Percentiles rank a stretch among this genome's conserved stretches.
phyloP scores from a whole-genome alignment of 1,140 invertebrate species.

The Battus philenor region DNA sequence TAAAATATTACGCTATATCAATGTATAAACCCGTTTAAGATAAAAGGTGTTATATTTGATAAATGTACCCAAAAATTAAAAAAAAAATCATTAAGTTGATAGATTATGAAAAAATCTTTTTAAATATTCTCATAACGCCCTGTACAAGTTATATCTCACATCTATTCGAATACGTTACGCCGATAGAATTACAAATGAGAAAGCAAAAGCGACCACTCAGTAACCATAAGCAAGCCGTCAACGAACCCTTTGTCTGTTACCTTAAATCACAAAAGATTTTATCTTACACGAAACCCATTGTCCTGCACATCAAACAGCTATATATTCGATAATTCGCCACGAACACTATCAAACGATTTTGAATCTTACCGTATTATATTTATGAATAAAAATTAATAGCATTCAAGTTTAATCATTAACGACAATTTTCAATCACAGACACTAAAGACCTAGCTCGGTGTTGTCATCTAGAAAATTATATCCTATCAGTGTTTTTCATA shows the following conservation, averaged over 20 bases:
- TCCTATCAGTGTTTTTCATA: conserved; percentile 27
- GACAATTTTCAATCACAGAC: conserved; percentile 44
- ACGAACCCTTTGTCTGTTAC: neutral
- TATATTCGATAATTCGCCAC: conserved; percentile 24
- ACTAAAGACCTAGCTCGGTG: conserved; percentile 26
- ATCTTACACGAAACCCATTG: conserved; percentile 26
- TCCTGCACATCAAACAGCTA: conserved; percentile 35
- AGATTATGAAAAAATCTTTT: too few species aligned
- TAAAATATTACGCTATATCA: too few species aligned
- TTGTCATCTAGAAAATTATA: conserved; percentile 50
- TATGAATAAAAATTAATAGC: conserved; percentile 21
- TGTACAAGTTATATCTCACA: too few species aligned
- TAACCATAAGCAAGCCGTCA: conserved; percentile 14
- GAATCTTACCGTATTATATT: conserved; percentile 15
- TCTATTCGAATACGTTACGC: neutral
- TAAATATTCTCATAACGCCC: too few species aligned
- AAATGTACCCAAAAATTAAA: too few species aligned
- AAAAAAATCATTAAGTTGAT: too few species aligned
- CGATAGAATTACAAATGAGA: conserved; percentile 1
- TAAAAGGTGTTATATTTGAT: too few species aligned
- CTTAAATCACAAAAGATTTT: conserved; percentile 19
- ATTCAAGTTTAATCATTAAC: conserved; percentile 27
- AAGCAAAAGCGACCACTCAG: neutral
- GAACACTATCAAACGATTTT: neutral
- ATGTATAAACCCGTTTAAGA: too few species aligned